Evolutionary conservation across 2,888 invertebrate genomes (phyloP).

Genomic region (Microctonus hyperodae): DNA sequence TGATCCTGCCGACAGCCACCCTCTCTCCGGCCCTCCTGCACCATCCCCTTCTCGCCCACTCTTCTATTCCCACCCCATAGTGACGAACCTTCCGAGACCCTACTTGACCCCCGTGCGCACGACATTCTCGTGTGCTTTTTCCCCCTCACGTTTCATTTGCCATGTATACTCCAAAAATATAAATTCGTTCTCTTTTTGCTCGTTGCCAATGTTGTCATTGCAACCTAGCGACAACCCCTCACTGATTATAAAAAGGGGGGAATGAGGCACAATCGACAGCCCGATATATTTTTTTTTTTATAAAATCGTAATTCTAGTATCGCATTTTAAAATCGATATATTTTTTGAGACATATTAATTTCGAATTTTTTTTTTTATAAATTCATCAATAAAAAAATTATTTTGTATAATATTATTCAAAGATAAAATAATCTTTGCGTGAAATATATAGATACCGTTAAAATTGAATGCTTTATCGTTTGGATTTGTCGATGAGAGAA

Average conservation of each 20-base stretch:
- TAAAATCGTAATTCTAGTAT: too few species aligned
- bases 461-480: too few species aligned
- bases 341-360: too few species aligned
- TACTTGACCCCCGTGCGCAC: constrained; percentile 25
- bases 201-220: constrained; percentile 7
- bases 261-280: too few species aligned
- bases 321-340: too few species aligned
- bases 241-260: too few species aligned
- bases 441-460: too few species aligned
- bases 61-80: neutral
- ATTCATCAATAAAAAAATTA: too few species aligned
- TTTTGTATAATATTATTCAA: too few species aligned
- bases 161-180: neutral
- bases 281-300: too few species aligned
- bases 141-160: constrained; percentile 8
- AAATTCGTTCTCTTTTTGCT: constrained; percentile 21
- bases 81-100: constrained; percentile 18
- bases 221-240: neutral
- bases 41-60: constrained; percentile 28
- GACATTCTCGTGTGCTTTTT: neutral
- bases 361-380: too few species aligned
- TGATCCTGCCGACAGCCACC: constrained; percentile 62
- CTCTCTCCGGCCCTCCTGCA: constrained; percentile 42
- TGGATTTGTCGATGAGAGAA: neutral
- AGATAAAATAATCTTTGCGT: too few species aligned